phyloP scores from a whole-genome alignment of 2,888 invertebrate species.

The Cyclophora albipunctata region DNA sequence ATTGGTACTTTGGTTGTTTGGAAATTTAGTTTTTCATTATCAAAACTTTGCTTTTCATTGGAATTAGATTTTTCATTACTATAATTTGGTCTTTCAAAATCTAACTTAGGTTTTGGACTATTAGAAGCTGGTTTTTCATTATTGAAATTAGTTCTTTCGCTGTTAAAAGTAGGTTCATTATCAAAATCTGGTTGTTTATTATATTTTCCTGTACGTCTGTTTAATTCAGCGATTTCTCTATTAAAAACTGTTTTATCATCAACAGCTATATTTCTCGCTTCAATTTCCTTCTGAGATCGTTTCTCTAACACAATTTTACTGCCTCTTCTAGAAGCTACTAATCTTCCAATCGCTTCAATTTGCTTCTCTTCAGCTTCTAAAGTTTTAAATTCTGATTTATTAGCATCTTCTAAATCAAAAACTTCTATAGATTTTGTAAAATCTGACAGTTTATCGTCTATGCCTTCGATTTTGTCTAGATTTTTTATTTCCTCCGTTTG shows the following conservation, averaged over 20 bases:
- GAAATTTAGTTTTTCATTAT: no score
- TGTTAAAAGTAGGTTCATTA: constrained; percentile 12
- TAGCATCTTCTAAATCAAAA: constrained; percentile 57
- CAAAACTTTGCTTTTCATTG: no score
- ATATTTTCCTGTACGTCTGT: no score
- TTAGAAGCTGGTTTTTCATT: no score
- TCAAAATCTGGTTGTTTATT: constrained; percentile 19
- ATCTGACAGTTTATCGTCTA: constrained; percentile 62
- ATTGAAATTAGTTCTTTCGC: no score
- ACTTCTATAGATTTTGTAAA: constrained; percentile 63
- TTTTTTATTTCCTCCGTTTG: no score
- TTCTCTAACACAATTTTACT: constrained; percentile 57
- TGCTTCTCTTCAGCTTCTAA: constrained; percentile 67
- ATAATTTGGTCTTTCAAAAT: no score
- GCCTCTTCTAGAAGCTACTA: constrained; percentile 55
- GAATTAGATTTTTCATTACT: no score
- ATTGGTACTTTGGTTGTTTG: no score
- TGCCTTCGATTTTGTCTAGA: constrained; percentile 47
- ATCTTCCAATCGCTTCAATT: constrained; percentile 66
- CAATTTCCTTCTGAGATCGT: constrained; percentile 57
- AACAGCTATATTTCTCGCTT: constrained; percentile 50
- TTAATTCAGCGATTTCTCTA: no score
- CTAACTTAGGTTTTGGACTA: no score
- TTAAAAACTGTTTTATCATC: constrained; percentile 27
- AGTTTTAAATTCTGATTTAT: constrained; percentile 49